Percentiles rank a stretch among this genome's conserved stretches.
phyloP scores from a whole-genome alignment of 2,113 vertebrate species.

The Mustela lutreola region DNA sequence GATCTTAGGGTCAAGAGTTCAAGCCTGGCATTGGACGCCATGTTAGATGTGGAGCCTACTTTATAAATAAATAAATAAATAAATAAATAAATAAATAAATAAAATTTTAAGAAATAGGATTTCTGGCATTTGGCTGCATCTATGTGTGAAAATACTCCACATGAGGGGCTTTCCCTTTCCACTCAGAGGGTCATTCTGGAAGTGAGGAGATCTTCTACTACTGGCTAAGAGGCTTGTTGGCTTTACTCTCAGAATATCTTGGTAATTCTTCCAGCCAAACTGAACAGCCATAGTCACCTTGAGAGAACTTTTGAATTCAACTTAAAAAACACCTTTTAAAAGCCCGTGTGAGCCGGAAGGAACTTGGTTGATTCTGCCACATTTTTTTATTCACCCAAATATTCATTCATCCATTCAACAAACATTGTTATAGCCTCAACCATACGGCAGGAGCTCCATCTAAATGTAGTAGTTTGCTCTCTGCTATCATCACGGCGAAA shows the following conservation, averaged over 20 bases:
- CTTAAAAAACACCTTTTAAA: conserved; percentile 4
- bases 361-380: background rate
- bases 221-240: background rate
- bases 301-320: background rate
- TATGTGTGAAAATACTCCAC: background rate
- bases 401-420: background rate
- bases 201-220: background rate
- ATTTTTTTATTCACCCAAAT: background rate
- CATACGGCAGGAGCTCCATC: background rate
- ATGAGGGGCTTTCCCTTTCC: background rate
- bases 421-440: background rate
- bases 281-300: background rate
- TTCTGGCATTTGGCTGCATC: background rate
- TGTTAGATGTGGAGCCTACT: background rate
- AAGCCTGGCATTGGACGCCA: background rate
- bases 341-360: background rate
- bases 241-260: background rate
- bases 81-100: too few relatives aligned
- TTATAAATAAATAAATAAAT: too few relatives aligned
- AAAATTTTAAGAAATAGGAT: background rate
- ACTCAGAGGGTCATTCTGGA: background rate
- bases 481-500: background rate
- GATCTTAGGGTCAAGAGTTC: background rate
- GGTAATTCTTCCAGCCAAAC: background rate
- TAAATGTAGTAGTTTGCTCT: background rate